Percentiles rank a stretch among this genome's conserved stretches.
Evolutionary conservation across 2,113 vertebrate species (phyloP).

Genomic region (Phaetusa simplex): DNA sequence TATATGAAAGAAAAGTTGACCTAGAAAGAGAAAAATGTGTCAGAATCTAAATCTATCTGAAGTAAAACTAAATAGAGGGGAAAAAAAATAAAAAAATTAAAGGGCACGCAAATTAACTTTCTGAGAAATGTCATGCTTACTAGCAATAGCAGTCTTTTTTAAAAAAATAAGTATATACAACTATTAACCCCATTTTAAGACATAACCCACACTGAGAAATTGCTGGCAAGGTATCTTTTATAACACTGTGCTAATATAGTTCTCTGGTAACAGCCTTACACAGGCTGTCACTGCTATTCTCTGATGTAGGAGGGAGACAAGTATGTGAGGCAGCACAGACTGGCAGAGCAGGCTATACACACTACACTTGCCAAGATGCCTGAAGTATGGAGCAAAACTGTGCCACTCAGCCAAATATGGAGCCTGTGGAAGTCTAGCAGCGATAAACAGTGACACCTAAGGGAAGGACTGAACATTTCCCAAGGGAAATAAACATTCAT

Average conservation of each 20-base stretch:
- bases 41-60: not conserved
- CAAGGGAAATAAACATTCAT: not conserved
- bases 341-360: constrained; percentile 48
- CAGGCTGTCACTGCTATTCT: constrained; percentile 52
- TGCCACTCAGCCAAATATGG: not conserved
- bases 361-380: constrained; percentile 36
- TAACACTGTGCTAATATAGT: constrained; percentile 32
- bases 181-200: constrained; percentile 17
- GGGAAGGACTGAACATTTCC: constrained; percentile 17
- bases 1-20: not conserved
- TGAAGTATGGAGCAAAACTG: constrained; percentile 6
- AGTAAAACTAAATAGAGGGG: not conserved
- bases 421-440: not conserved
- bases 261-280: constrained; percentile 33
- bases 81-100: not conserved
- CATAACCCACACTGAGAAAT: constrained; percentile 7
- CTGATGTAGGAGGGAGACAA: constrained; percentile 58
- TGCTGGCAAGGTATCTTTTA: constrained; percentile 32
- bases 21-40: not conserved
- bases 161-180: constrained; percentile 3
- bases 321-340: constrained; percentile 57
- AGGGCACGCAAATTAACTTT: not conserved
- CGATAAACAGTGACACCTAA: constrained; percentile 57
- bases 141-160: not conserved
- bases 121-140: not conserved